Base-by-base conservation (phyloP, 2,113 vertebrate genomes). In the Chloropsis cyanopogon region DNA sequence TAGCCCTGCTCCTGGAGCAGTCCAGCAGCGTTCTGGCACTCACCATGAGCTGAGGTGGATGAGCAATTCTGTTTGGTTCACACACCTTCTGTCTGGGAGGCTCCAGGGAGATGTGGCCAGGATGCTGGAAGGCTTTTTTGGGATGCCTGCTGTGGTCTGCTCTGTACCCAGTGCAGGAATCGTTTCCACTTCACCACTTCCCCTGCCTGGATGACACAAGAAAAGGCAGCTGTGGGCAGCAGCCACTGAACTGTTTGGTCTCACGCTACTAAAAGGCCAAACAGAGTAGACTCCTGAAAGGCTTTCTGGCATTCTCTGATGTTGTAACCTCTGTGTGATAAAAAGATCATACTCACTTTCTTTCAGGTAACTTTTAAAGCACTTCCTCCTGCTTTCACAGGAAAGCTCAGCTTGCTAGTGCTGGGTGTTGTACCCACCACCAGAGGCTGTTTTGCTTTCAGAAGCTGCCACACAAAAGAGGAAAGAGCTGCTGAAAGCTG, bases 361-460 rank as follows among this genome's bases (percentile, higher is more conserved):
- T 88, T 93, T 73, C 82, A 14, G 76, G 53, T 75, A 37, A 78
- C 88, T 95, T 85, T 53, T 95, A 80, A 92, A 96, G 66, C 64
- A n/a, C 56, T 93, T 88, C 46, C 52, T 90, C 8, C 0, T 26
- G 72, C 92, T 93, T 92, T 88, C 65, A 54, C 24, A 33, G 3
- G 3, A 49, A 20, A 71, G 64, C 86, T 78, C 53, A 49, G 79
- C 39, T 56, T 2, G 2, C 82, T 49, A 1, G 35, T 53, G 28
- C 73, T 31, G 65, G 23, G 24, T 69, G 78, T 79, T 79, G 57
- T 79, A 82, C 46, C 65, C 91, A 70, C 56, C 75, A 41, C 75
- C 65, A 75, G 84, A 59, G 72, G 63, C 83, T 92, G 59, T 68
- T 95, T 89, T 54, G 52, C 89, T 93, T 84, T 95, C 84, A 79